Base-by-base conservation (phyloP, 2,797 vertebrate genomes). In the Menidia menidia region DNA sequence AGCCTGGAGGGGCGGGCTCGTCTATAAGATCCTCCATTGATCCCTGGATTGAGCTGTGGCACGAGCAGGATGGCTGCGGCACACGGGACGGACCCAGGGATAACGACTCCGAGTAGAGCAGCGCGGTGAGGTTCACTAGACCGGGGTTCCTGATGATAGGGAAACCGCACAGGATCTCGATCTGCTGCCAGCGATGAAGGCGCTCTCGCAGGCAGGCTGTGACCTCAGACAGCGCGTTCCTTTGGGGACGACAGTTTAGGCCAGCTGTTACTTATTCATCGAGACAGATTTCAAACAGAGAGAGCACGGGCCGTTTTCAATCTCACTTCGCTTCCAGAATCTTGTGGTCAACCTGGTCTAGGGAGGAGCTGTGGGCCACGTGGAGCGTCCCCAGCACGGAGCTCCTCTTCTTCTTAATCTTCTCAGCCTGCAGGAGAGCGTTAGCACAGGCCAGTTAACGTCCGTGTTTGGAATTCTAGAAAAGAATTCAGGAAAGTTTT, bases 341-440 rank as follows among this genome's bases (percentile, higher is more conserved):
- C 92, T 99, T 99, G 80, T 97, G 97, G 88, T 99, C 98, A 78
- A 99, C 97, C 88, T 99, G 96, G 85, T 99, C 98, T 42, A 99
- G 83, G 55, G 97, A 99, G 25, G 97, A 99, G 85, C 98, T 97
- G 75, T 99, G 98, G 70, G 97, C 98, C 9, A 99, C 95, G 41
- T 99, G 98, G 54, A 99, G 92, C 1, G 98, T 98, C 58, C 98
- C 98, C 75, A 99, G 93, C 1, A 99, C 89, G n/a, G 97, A 97
- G 81, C 93, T 96, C 86, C 98, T 93, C 88, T 99, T 99, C 91
- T 98, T 99, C 86, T 99, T 99, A 72, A 99, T 99, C 82, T 93
- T 98, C 90, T 99, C 98, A 88, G 97, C 97, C 98, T 99, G 85
- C 44, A 80, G 80, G 45, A 12, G 72, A 51, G 3, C 35, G 61